phyloP scores from a whole-genome alignment of 2,797 vertebrate species.

The Rhadinocentrus ornatus region DNA sequence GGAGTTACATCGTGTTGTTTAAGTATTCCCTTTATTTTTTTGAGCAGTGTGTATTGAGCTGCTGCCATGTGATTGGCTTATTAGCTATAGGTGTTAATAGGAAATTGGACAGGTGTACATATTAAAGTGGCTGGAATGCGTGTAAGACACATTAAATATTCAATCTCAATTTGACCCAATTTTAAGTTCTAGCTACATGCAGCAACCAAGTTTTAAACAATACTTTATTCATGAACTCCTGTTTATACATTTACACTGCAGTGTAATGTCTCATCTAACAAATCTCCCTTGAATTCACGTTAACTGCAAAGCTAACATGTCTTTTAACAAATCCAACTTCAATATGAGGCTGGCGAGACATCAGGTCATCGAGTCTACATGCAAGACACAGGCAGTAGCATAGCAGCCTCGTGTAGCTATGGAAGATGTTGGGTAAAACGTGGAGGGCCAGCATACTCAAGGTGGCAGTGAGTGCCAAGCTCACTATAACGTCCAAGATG shows the following conservation, averaged over 20 bases:
- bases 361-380: conserved; percentile 61
- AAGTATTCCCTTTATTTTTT: no score
- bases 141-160: no score
- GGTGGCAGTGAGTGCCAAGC: conserved; percentile 12
- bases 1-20: no score
- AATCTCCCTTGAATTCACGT: conserved; percentile 54
- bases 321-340: conserved; percentile 74
- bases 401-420: conserved; percentile 53
- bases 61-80: no score
- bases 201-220: conserved; percentile 64
- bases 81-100: no score
- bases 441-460: conserved; percentile 23
- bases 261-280: conserved; percentile 45
- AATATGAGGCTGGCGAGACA: conserved; percentile 80
- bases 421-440: conserved; percentile 37
- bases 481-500: conserved; percentile 24
- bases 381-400: conserved; percentile 64
- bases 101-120: no score
- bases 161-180: background rate
- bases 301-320: conserved; percentile 47
- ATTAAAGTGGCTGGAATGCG: no score
- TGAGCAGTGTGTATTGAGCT: no score
- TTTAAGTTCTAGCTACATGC: conserved; percentile 1
- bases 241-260: conserved; percentile 64
- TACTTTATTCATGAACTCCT: conserved; percentile 72